phyloP scores from a whole-genome alignment of 2,888 invertebrate genomes.

The Lucinisca nassula region DNA sequence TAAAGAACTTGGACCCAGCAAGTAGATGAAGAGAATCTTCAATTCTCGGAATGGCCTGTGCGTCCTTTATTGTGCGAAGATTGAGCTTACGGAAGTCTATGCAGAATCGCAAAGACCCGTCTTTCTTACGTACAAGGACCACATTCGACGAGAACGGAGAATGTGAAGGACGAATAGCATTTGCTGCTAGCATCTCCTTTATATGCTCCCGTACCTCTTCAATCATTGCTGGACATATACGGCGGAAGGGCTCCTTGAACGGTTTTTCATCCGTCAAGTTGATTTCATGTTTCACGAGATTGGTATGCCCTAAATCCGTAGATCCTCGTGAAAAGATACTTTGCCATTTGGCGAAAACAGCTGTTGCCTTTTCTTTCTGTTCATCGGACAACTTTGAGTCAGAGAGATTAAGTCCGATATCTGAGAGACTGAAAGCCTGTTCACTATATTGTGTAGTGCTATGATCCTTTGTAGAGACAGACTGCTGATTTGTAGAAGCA shows the following conservation, averaged over 20 bases:
- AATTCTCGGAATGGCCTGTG: conserved; percentile 2
- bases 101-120: conserved; percentile 24
- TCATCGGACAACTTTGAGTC: not conserved
- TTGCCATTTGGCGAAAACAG: not conserved
- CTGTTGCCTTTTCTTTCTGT: not conserved
- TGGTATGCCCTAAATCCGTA: conserved; percentile 21
- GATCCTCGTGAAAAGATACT: conserved; percentile 22
- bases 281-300: conserved; percentile 35
- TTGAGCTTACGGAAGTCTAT: not conserved
- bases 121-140: conserved; percentile 23
- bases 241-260: conserved; percentile 12
- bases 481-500: not conserved
- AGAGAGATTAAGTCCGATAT: not conserved
- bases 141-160: conserved; percentile 29
- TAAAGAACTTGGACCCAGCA: not conserved
- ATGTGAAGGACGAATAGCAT: conserved; percentile 9
- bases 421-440: not conserved
- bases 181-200: conserved; percentile 28
- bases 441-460: no score
- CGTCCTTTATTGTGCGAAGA: not conserved
- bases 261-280: conserved; percentile 34
- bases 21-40: conserved; percentile 1
- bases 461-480: not conserved
- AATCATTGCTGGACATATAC: conserved; percentile 19
- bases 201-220: conserved; percentile 39